phyloP scores from a whole-genome alignment of 1,140 invertebrate genomes.

The Ceratosolen fusciceps region DNA sequence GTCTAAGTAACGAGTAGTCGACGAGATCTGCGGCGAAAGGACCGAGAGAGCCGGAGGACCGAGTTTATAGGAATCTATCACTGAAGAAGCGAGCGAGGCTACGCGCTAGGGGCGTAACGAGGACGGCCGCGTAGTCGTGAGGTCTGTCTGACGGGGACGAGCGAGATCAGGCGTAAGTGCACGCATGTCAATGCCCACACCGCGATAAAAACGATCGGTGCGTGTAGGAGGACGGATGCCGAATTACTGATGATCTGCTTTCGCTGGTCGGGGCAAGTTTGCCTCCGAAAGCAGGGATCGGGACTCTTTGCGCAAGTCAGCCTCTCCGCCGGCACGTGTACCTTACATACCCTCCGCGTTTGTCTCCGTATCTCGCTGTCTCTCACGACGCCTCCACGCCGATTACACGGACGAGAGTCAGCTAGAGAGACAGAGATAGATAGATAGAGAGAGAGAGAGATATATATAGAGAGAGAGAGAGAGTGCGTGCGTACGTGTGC shows the following conservation, averaged over 20 bases:
- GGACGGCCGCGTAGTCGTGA: not conserved
- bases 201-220: not conserved
- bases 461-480: too few relatives aligned
- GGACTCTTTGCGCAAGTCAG: conserved; percentile 3
- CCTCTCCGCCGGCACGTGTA: not conserved
- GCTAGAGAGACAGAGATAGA: too few relatives aligned
- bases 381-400: too few relatives aligned
- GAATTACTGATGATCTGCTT: not conserved
- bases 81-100: not conserved
- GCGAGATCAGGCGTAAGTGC: not conserved
- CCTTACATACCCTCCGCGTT: not conserved
- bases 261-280: not conserved
- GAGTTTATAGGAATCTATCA: not conserved
- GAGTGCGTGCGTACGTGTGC: too few relatives aligned
- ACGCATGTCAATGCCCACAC: not conserved
- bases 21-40: too few relatives aligned
- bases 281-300: not conserved
- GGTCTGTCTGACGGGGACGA: too few relatives aligned
- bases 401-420: too few relatives aligned
- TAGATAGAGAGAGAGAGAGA: too few relatives aligned
- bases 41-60: too few relatives aligned
- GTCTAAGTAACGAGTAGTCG: too few relatives aligned
- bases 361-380: too few relatives aligned
- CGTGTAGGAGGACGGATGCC: not conserved
- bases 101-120: not conserved